Conservation (phyloP, 2,797 vertebrate species). For the Chelon labrosus region DNA sequence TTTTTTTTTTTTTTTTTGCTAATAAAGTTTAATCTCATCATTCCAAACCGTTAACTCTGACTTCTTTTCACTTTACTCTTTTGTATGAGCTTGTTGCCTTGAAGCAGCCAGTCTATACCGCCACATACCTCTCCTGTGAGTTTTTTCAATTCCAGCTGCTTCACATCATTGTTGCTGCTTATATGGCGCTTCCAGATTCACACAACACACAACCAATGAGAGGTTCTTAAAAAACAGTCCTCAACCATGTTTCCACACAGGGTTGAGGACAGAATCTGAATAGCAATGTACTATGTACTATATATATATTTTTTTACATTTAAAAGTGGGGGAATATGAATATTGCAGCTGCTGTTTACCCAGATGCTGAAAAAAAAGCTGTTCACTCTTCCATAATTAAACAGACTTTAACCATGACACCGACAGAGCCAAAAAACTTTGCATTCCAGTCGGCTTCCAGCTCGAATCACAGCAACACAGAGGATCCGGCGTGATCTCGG, state of each 20-base stretch:
- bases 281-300: not conserved
- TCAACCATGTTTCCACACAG: not conserved
- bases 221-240: not conserved
- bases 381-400: constrained; percentile 13
- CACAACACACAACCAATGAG: constrained; percentile 4
- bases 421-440: constrained; percentile 12
- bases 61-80: constrained; percentile 14
- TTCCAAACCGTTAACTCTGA: constrained; percentile 23
- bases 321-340: not conserved
- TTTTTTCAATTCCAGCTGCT: constrained; percentile 17
- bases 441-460: constrained; percentile 26
- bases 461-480: constrained; percentile 22
- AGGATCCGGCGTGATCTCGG: constrained; percentile 30
- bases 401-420: constrained; percentile 7
- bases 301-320: constrained; percentile 9
- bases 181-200: constrained; percentile 7
- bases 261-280: constrained; percentile 1
- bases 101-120: constrained; percentile 14
- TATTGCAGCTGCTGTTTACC: not conserved
- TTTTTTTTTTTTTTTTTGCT: constrained; percentile 5
- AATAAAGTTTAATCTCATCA: constrained; percentile 26
- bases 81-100: constrained; percentile 26
- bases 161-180: constrained; percentile 17
- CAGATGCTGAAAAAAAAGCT: not conserved
- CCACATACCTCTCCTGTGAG: constrained; percentile 4